phyloP scores from a whole-genome alignment of 35 echinoderm and acorn worm species.

The Antedon bifida region DNA sequence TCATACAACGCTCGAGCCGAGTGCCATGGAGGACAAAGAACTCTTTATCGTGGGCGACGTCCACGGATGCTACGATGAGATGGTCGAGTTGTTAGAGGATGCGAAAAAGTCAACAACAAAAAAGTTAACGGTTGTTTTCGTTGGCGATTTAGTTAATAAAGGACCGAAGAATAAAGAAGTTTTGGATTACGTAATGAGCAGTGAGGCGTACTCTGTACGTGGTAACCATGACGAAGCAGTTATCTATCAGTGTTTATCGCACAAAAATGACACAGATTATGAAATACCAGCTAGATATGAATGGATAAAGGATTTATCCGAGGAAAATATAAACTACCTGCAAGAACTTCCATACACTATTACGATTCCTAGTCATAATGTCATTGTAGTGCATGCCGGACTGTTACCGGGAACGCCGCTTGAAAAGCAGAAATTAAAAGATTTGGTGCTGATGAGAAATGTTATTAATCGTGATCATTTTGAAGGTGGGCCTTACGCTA shows the following conservation, averaged over 20 bases:
- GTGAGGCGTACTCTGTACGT: constrained; percentile 19
- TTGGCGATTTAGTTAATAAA: constrained; percentile 61
- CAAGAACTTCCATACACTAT: constrained; percentile 40
- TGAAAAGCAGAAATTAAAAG: constrained; percentile 9
- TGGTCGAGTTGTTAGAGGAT: constrained; percentile 22
- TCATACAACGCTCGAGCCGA: background rate
- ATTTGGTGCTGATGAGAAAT: constrained; percentile 52
- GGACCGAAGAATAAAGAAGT: constrained; percentile 58
- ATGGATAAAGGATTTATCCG: constrained; percentile 14
- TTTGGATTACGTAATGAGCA: constrained; percentile 7
- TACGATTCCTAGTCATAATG: constrained; percentile 34
- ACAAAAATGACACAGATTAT: constrained; percentile 23
- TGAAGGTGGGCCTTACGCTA: background rate
- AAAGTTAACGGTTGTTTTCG: constrained; percentile 23
- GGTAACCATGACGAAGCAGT: constrained; percentile 49
- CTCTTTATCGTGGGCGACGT: constrained; percentile 62
- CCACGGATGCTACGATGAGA: constrained; percentile 53
- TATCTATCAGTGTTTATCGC: constrained; percentile 5
- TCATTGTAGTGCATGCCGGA: constrained; percentile 49
- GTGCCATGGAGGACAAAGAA: constrained; percentile 6
- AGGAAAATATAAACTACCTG: constrained; percentile 23
- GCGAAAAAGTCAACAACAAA: constrained; percentile 11
- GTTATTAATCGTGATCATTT: constrained; percentile 11
- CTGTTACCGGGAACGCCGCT: constrained; percentile 32
- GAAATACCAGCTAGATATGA: constrained; percentile 2